These are phyloP conservation scores for Buathra laborator DNA, from an alignment of 2,888 invertebrate genomes.

Conservation along the genomic window DNA sequence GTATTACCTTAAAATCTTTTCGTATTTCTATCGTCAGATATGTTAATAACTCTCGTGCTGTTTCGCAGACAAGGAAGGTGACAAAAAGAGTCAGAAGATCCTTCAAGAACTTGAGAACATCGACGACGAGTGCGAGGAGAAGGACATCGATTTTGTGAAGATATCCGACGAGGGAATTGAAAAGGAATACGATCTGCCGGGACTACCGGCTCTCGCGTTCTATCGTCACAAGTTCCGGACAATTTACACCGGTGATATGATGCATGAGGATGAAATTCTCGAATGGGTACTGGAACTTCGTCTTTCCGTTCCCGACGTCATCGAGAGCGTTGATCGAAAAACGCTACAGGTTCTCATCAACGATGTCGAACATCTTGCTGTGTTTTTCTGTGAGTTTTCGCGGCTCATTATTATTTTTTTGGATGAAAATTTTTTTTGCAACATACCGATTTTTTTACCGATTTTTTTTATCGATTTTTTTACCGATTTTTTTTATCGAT, in stretches of 20 bases:
- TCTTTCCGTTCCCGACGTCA: slow-evolving; percentile 94
- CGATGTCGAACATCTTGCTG: slow-evolving; percentile 96
- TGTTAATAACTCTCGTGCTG: not conserved
- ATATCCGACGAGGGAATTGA: slow-evolving; percentile 95
- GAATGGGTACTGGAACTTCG: slow-evolving; percentile 96
- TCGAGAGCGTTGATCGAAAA: slow-evolving; percentile 96
- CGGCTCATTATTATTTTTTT: slow-evolving; percentile 51
- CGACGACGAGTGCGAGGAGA: slow-evolving; percentile 96
- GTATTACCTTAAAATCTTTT: no score
- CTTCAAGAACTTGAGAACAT: slow-evolving; percentile 96
- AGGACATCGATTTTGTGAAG: slow-evolving; percentile 96
- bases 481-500: not conserved
- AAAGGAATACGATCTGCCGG: slow-evolving; percentile 94
- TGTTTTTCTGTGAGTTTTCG: slow-evolving; percentile 93
- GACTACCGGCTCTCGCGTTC: slow-evolving; percentile 93
- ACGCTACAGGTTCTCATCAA: slow-evolving; percentile 95
- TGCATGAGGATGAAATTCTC: slow-evolving; percentile 95
- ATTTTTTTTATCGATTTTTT: not conserved
- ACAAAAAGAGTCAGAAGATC: slow-evolving; percentile 95
- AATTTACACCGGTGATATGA: slow-evolving; percentile 95
- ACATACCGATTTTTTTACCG: not conserved
- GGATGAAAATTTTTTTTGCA: not conserved
- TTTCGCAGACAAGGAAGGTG: slow-evolving; percentile 93
- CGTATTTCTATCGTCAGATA: no score
- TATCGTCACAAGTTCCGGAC: slow-evolving; percentile 95